A percentile compares a stretch with the other conserved stretches of the same genome.
Conservation (phyloP, 1,140 invertebrate species). For the Drosophila guanche region DNA sequence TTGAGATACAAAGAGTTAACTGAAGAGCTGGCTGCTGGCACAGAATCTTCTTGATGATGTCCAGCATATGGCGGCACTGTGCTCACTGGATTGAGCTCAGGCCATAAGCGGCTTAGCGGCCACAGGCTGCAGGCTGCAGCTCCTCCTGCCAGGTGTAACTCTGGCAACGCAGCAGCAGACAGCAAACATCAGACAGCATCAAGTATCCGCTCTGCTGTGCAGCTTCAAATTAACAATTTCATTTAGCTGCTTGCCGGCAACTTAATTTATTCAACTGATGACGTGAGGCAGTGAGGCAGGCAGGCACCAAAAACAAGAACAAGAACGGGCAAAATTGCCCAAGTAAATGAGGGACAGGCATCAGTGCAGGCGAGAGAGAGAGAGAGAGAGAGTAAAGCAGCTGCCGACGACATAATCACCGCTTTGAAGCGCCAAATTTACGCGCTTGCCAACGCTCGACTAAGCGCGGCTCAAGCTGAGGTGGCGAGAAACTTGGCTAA, state of each 20-base stretch:
- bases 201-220: conserved; percentile 70
- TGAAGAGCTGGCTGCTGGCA: not conserved
- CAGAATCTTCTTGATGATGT: conserved; percentile 19
- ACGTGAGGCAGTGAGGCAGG: no score
- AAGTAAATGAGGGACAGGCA: conserved; percentile 22
- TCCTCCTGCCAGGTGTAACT: conserved; percentile 26
- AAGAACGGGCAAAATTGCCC: conserved; percentile 45
- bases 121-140: conserved; percentile 29
- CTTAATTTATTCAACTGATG: conserved; percentile 73
- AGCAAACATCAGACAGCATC: conserved; percentile 40
- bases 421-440: conserved; percentile 71
- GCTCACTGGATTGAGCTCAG: conserved; percentile 51
- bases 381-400: not conserved
- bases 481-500: conserved; percentile 1
- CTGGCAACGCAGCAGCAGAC: conserved; percentile 39
- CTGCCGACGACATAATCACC: conserved; percentile 70
- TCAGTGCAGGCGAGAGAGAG: not conserved
- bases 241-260: conserved; percentile 64
- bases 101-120: conserved; percentile 71
- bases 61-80: conserved; percentile 39
- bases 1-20: no score
- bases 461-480: conserved; percentile 58
- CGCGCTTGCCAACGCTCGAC: conserved; percentile 44
- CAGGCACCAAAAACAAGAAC: conserved; percentile 3
- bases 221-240: conserved; percentile 74